phyloP scores from a whole-genome alignment of 2,113 vertebrate species.

The Peromyscus maniculatus region DNA sequence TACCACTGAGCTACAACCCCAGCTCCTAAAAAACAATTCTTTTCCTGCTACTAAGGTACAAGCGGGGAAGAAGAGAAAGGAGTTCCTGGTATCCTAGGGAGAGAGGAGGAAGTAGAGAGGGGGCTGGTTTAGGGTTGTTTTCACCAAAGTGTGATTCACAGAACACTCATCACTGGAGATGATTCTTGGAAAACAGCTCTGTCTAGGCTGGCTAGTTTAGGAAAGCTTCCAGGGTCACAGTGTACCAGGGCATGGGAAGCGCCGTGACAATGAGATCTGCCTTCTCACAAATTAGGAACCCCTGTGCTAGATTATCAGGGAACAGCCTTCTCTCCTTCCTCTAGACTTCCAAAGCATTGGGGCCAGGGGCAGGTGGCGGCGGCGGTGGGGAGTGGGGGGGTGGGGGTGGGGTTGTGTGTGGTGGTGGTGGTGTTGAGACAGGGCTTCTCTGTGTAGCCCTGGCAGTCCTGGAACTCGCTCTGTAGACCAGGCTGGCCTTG shows the following conservation, averaged over 20 bases:
- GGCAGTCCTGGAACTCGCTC: background rate
- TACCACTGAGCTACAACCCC: background rate
- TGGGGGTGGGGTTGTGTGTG: too few relatives aligned
- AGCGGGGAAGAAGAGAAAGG: background rate
- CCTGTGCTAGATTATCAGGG: background rate
- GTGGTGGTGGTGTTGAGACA: background rate
- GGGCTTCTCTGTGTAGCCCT: background rate
- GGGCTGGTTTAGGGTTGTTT: background rate
- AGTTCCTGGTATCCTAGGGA: background rate
- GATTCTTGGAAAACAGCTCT: conserved; percentile 46
- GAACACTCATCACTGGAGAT: background rate
- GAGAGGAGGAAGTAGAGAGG: background rate
- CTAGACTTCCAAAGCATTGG: conserved; percentile 24
- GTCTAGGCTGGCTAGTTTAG: background rate
- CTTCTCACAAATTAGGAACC: background rate
- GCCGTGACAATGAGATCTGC: background rate
- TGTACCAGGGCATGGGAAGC: background rate
- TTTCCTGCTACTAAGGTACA: background rate
- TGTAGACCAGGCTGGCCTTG: background rate
- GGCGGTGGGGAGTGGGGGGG: too few relatives aligned
- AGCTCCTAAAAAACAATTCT: background rate
- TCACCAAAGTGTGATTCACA: background rate
- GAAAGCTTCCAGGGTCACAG: background rate
- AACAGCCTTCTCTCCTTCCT: conserved; percentile 21
- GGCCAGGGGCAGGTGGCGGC: too few relatives aligned